Conservation (phyloP, 1,140 invertebrate species). For the Tetranychus cinnabarinus region DNA sequence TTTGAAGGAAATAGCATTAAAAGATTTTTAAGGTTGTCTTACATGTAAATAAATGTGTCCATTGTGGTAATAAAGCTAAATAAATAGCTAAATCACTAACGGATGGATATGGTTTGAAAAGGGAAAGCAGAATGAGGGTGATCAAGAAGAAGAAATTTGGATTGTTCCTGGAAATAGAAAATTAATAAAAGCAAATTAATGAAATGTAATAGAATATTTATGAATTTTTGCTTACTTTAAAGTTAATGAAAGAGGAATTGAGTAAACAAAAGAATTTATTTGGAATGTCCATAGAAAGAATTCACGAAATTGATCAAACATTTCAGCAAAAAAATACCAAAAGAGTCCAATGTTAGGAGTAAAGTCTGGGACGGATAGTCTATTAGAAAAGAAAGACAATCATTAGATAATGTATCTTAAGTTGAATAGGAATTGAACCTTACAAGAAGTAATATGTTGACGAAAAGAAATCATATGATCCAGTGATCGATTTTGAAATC, state of each 20-base stretch:
- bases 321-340: conserved; percentile 99
- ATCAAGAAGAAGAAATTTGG: conserved; percentile 62
- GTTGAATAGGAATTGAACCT: conserved; percentile 17
- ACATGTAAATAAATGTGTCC: conserved; percentile 72
- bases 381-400: conserved; percentile 2
- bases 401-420: background rate
- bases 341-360: conserved; percentile 92
- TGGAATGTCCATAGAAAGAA: conserved; percentile 92
- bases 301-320: conserved; percentile 93
- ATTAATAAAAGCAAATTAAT: background rate
- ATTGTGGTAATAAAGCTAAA: conserved; percentile 64
- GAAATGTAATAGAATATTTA: background rate
- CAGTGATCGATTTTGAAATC: background rate
- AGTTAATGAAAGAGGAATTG: conserved; percentile 60
- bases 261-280: conserved; percentile 78
- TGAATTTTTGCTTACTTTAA: conserved; percentile 29
- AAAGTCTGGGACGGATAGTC: conserved; percentile 58
- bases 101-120: conserved; percentile 92
- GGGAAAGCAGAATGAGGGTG: conserved; percentile 54
- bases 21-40: conserved; percentile 22
- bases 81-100: conserved; percentile 83
- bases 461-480: conserved; percentile 9
- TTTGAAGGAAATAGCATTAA: background rate
- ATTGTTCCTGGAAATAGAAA: conserved; percentile 31
- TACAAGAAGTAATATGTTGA: conserved; percentile 64